These are phyloP conservation scores for Sarcoramphus papa DNA, from an alignment of 2,797 vertebrate species.

Conservation along the genomic window DNA sequence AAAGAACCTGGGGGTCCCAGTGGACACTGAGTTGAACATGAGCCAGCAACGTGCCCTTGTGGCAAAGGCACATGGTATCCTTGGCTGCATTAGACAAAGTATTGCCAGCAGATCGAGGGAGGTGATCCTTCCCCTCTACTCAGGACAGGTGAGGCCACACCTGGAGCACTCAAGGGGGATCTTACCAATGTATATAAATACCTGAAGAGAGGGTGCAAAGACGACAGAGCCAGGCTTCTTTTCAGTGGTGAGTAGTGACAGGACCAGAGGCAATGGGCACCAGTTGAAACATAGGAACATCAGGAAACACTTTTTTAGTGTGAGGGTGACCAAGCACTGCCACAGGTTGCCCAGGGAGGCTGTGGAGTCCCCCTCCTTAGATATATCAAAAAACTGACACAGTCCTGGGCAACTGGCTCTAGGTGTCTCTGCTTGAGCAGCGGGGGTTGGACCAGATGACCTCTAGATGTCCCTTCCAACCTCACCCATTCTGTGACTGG, in stretches of 20 bases:
- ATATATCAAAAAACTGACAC: neutral
- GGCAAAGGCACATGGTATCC: neutral
- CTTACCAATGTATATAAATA: neutral
- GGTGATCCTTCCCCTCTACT: neutral
- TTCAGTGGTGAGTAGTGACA: neutral
- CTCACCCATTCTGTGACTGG: neutral
- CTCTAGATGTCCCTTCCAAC: neutral
- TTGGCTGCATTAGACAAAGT: neutral
- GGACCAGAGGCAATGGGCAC: neutral
- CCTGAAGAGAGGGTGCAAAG: neutral
- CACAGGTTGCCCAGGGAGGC: neutral
- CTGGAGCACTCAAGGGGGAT: neutral
- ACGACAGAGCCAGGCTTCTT: neutral
- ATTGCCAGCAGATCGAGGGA: neutral
- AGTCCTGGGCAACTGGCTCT: neutral
- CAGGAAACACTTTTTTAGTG: neutral
- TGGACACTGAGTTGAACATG: neutral
- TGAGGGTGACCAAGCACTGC: neutral
- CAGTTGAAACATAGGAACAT: neutral
- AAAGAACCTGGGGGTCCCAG: neutral
- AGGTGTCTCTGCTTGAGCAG: neutral
- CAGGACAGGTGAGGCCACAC: neutral
- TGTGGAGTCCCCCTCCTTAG: neutral
- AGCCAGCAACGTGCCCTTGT: neutral
- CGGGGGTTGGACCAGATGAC: neutral